Percentiles rank a stretch among this genome's conserved stretches.
Evolutionary conservation across 2,113 vertebrate species (phyloP).

Genomic region (Calyptommatus sinebrachiatus): DNA sequence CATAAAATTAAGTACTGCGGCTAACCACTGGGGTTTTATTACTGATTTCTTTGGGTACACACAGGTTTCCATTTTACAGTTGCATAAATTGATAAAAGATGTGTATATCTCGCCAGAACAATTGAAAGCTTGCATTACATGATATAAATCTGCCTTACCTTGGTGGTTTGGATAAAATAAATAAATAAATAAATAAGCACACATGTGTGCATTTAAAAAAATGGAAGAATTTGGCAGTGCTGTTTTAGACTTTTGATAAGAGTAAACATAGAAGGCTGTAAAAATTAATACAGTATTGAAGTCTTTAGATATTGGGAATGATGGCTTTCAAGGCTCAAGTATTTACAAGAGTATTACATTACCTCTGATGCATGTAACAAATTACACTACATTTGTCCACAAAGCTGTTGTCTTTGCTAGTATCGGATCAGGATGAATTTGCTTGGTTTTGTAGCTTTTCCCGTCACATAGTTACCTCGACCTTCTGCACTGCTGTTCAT

Average conservation of each 20-base stretch:
- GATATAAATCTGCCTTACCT: neutral
- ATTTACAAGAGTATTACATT: constrained; percentile 55
- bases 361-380: constrained; percentile 46
- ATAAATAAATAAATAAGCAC: neutral
- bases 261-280: constrained; percentile 1
- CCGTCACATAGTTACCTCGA: neutral
- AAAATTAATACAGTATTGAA: constrained; percentile 4
- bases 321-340: constrained; percentile 42
- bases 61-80: fast-evolving
- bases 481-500: constrained; percentile 16
- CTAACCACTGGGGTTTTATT: neutral
- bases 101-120: constrained; percentile 1
- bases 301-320: neutral
- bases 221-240: neutral
- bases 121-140: neutral
- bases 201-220: neutral
- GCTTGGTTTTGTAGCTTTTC: constrained; percentile 38
- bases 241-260: neutral
- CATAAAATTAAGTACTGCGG: neutral
- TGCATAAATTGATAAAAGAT: neutral
- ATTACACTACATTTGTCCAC: neutral
- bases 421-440: constrained; percentile 21
- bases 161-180: neutral
- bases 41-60: neutral
- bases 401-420: constrained; percentile 29